phyloP scores from a whole-genome alignment of 2,113 vertebrate genomes.

The Spilogale gracilis region DNA sequence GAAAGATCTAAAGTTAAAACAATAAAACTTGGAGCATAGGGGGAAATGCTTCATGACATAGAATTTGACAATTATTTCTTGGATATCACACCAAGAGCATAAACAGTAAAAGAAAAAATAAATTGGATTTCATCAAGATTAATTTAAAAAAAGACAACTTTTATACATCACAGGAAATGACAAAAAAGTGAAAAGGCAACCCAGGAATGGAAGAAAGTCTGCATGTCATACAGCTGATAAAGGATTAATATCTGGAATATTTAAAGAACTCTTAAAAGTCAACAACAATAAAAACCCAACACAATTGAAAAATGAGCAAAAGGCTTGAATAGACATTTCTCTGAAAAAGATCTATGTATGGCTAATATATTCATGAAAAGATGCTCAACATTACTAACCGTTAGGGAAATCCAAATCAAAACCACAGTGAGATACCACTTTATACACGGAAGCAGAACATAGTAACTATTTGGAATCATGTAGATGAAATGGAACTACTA shows the following conservation, averaged over 20 bases:
- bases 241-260: background rate
- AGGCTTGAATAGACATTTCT: too few species aligned
- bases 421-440: background rate
- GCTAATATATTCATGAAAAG: too few species aligned
- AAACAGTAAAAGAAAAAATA: background rate
- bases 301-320: background rate
- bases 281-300: background rate
- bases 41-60: background rate
- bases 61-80: background rate
- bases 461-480: background rate
- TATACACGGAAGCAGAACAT: background rate
- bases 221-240: background rate
- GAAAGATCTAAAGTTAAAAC: background rate
- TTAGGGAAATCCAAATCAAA: background rate
- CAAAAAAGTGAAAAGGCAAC: background rate
- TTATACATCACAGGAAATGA: background rate
- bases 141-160: background rate
- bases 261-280: background rate
- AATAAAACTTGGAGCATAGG: background rate
- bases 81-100: background rate
- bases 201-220: background rate
- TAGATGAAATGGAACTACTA: background rate
- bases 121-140: background rate
- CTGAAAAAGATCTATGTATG: too few species aligned
- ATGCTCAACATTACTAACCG: too few species aligned